Conservation (phyloP, 2,888 invertebrate genomes). For the Ephialtes manifestator region DNA sequence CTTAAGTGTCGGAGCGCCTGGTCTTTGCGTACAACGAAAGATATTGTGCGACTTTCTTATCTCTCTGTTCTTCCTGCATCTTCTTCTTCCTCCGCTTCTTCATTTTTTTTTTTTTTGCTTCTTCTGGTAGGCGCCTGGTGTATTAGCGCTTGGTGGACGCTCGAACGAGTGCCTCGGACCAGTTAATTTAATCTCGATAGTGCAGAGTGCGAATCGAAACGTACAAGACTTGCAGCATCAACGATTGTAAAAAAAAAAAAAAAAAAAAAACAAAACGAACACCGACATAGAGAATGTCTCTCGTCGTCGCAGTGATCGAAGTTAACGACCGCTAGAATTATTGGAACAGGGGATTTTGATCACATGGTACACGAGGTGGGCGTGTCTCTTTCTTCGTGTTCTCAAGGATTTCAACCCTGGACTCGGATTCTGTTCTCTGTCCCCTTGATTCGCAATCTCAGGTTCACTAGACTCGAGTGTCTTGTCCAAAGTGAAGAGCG, state of each 20-base stretch:
- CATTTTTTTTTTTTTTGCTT: slow-evolving; percentile 31
- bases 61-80: slow-evolving; percentile 34
- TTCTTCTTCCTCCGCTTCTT: slow-evolving; percentile 32
- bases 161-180: slow-evolving; percentile 54
- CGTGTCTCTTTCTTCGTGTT: slow-evolving; percentile 56
- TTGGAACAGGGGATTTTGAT: slow-evolving; percentile 50
- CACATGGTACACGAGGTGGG: slow-evolving; percentile 58
- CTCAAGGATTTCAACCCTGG: slow-evolving; percentile 25
- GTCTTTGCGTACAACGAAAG: slow-evolving; percentile 57
- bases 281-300: slow-evolving; percentile 26
- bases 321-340: slow-evolving; percentile 63
- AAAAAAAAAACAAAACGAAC: neutral
- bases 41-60: slow-evolving; percentile 65
- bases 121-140: slow-evolving; percentile 37
- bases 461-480: neutral
- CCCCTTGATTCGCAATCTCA: neutral
- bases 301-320: slow-evolving; percentile 38
- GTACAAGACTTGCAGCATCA: slow-evolving; percentile 33
- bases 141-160: slow-evolving; percentile 49
- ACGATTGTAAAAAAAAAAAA: slow-evolving; percentile 20
- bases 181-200: slow-evolving; percentile 70
- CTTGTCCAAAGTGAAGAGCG: neutral
- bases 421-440: slow-evolving; percentile 2
- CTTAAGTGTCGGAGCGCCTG: slow-evolving; percentile 35
- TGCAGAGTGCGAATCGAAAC: slow-evolving; percentile 59